Percentiles rank a stretch among this genome's conserved stretches.
Evolutionary conservation across 2,113 vertebrate species (phyloP).

Genomic region (Polyodon spathula): DNA sequence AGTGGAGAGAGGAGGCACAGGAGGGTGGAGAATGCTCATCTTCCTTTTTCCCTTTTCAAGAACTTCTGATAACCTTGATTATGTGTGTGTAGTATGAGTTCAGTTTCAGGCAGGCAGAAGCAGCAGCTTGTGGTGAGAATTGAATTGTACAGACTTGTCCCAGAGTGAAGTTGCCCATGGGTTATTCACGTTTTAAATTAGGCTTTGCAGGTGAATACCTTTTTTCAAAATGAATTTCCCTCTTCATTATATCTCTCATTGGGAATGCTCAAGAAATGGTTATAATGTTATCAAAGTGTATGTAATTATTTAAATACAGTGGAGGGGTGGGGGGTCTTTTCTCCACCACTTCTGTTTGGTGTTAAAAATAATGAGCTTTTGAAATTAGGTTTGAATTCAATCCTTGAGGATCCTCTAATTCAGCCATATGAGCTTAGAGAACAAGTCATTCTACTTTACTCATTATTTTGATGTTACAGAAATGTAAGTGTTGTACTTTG

Average conservation of each 20-base stretch:
- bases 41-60: background rate
- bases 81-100: constrained; percentile 31
- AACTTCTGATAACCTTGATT: constrained; percentile 20
- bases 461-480: constrained; percentile 53
- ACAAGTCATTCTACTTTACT: constrained; percentile 45
- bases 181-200: constrained; percentile 45
- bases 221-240: background rate
- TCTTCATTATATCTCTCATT: background rate
- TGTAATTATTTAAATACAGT: constrained; percentile 14
- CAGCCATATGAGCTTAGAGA: constrained; percentile 41
- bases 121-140: constrained; percentile 44
- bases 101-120: constrained; percentile 36
- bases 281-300: constrained; percentile 13
- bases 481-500: constrained; percentile 43
- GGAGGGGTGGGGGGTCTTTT: background rate
- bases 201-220: constrained; percentile 24
- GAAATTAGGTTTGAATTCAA: constrained; percentile 27
- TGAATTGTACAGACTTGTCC: constrained; percentile 49
- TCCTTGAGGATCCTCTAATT: constrained; percentile 39
- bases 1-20: background rate
- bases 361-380: constrained; percentile 23
- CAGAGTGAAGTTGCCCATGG: constrained; percentile 38
- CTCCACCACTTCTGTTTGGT: constrained; percentile 11
- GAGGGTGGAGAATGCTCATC: background rate
- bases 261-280: constrained; percentile 2